A percentile compares a stretch with the other conserved stretches of the same genome.
Evolutionary conservation across 2,797 vertebrate species (phyloP).

Genomic region (Phoeniculus purpureus): DNA sequence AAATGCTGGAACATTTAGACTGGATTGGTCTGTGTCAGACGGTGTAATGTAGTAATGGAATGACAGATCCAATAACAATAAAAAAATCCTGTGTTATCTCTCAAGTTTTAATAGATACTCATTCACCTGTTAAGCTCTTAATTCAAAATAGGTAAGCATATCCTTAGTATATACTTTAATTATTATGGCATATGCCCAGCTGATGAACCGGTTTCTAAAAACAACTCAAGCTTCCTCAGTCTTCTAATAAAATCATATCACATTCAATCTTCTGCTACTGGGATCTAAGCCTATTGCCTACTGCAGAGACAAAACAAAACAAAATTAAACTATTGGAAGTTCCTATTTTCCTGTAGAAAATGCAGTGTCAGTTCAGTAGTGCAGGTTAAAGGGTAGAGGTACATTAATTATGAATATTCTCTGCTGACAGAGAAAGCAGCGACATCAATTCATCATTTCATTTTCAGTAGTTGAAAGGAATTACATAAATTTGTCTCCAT

Average conservation of each 20-base stretch:
- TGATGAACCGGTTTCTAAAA: background rate
- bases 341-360: background rate
- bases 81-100: background rate
- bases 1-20: background rate
- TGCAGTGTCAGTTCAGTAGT: background rate
- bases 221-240: background rate
- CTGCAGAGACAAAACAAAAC: background rate
- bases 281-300: background rate
- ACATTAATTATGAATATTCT: background rate
- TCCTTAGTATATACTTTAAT: background rate
- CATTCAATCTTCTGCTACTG: background rate
- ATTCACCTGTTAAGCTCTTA: background rate
- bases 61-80: background rate
- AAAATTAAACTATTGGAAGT: background rate
- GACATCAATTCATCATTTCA: background rate
- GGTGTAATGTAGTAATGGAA: background rate
- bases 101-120: background rate
- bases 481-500: background rate
- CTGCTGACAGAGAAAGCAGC: background rate
- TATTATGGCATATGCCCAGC: background rate
- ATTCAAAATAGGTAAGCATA: background rate
- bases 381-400: background rate
- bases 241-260: background rate
- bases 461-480: background rate
- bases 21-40: background rate